Percentiles rank a stretch among this genome's conserved stretches.
Evolutionary conservation across 2,888 invertebrate species (phyloP).

Genomic region (Nomada lathburiana): DNA sequence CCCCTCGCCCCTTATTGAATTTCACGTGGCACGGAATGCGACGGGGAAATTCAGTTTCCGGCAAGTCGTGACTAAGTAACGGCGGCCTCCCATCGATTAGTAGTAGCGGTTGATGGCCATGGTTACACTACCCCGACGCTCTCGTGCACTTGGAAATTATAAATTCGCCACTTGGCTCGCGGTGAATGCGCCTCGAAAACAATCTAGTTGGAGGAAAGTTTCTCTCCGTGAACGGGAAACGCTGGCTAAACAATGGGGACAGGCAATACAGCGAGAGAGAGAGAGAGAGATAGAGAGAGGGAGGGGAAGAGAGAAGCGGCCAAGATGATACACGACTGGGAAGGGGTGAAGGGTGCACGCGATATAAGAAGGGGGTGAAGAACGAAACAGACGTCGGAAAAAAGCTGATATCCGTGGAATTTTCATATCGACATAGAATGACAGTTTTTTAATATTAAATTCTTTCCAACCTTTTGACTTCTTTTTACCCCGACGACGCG

Average conservation of each 20-base stretch:
- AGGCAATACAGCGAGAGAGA: conserved; percentile 42
- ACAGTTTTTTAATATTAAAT: conserved; percentile 84
- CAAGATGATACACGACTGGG: conserved; percentile 42
- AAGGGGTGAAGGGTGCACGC: conserved; percentile 12
- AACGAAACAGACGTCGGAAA: conserved; percentile 68
- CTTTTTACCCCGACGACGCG: conserved; percentile 46
- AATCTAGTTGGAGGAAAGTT: conserved; percentile 34
- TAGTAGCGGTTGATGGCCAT: conserved; percentile 33
- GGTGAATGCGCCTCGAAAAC: conserved; percentile 47
- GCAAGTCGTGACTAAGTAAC: conserved; percentile 47
- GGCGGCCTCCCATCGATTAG: conserved; percentile 55
- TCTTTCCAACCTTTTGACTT: conserved; percentile 77
- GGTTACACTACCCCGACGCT: conserved; percentile 1
- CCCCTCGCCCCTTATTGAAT: conserved; percentile 19
- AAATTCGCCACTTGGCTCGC: conserved; percentile 38
- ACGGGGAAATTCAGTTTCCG: conserved; percentile 36
- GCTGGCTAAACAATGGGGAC: conserved; percentile 60
- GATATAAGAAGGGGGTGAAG: conserved; percentile 64
- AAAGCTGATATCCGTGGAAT: conserved; percentile 82
- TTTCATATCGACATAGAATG: conserved; percentile 84
- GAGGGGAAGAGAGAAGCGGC: conserved; percentile 10
- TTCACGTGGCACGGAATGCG: conserved; percentile 29
- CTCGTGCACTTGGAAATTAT: conserved; percentile 49
- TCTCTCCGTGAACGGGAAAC: neutral
- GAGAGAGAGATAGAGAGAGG: too few relatives aligned